Conservation (phyloP, 2,797 vertebrate genomes). For the Euphonia xanthogaster region DNA sequence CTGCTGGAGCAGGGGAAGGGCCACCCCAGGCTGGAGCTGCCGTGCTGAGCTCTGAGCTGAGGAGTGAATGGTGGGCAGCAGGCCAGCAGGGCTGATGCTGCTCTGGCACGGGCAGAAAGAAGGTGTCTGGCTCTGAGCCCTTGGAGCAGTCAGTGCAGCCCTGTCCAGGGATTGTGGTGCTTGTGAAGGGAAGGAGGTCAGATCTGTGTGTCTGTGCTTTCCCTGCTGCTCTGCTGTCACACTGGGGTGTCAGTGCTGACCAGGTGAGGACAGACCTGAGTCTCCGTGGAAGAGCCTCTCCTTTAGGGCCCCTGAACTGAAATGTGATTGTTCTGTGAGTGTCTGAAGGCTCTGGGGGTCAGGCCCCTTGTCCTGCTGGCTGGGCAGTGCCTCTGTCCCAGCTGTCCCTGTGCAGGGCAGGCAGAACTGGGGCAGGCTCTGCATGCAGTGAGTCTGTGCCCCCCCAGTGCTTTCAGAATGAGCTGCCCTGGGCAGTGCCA, state of each 20-base stretch:
- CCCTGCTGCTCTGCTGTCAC: not conserved
- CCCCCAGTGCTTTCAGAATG: not conserved
- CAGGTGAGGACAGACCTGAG: not conserved
- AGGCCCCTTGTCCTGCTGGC: not conserved
- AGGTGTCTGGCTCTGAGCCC: constrained; percentile 31
- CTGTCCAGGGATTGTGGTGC: not conserved
- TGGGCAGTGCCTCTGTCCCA: not conserved
- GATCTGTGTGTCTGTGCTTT: not conserved
- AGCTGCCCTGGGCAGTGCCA: not conserved
- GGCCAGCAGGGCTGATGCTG: constrained; percentile 15
- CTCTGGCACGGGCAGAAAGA: not conserved
- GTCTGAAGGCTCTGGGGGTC: not conserved
- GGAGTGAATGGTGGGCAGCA: not conserved
- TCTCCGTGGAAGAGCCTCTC: not conserved
- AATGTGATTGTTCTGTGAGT: not conserved
- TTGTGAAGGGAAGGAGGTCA: constrained; percentile 5
- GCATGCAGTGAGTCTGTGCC: not conserved
- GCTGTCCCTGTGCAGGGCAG: not conserved
- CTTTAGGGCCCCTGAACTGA: not conserved
- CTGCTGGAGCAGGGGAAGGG: not conserved
- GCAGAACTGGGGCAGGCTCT: not conserved
- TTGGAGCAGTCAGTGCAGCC: not conserved
- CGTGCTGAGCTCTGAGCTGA: not conserved
- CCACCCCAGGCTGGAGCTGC: not conserved
- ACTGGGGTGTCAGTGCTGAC: not conserved